Conservation (phyloP, 92 coral and sea anemone genomes). For the Umimayanthus chanpuru region DNA sequence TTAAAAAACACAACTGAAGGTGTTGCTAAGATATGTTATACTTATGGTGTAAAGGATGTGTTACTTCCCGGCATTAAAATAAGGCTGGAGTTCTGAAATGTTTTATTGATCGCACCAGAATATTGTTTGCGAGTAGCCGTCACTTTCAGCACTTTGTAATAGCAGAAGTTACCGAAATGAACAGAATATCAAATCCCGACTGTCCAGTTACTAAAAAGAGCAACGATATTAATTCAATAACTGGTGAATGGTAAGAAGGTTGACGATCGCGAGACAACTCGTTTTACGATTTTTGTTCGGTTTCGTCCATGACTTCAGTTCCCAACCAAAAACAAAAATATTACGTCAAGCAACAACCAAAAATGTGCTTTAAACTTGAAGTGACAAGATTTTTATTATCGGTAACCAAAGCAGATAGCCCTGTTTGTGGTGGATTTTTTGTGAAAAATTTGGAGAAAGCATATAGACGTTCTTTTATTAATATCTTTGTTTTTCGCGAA, state of each 20-base stretch:
- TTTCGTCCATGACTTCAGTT: not conserved
- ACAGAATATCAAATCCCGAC: not conserved
- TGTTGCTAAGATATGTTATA: too few species aligned
- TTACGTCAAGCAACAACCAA: not conserved
- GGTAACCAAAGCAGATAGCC: not conserved
- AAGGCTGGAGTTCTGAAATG: too few species aligned
- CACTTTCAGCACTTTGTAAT: not conserved
- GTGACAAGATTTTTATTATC: too few species aligned
- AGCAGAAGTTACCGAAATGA: not conserved
- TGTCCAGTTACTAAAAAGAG: constrained; percentile 1
- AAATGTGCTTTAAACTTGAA: not conserved
- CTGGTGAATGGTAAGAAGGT: not conserved
- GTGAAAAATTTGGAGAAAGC: too few species aligned
- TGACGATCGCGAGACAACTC: not conserved
- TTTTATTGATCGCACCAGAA: not conserved
- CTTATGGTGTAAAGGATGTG: too few species aligned
- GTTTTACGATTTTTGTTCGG: not conserved
- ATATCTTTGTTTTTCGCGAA: too few species aligned
- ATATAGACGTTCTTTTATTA: too few species aligned
- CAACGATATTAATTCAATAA: not conserved
- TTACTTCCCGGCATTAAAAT: too few species aligned
- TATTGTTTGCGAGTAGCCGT: too few species aligned
- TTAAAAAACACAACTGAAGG: too few species aligned
- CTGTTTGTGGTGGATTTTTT: not conserved
- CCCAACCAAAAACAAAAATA: not conserved